A percentile compares a stretch with the other conserved stretches of the same genome.
Conservation (phyloP, 23 tunicate genomes). For the Phallusia fumigata region DNA sequence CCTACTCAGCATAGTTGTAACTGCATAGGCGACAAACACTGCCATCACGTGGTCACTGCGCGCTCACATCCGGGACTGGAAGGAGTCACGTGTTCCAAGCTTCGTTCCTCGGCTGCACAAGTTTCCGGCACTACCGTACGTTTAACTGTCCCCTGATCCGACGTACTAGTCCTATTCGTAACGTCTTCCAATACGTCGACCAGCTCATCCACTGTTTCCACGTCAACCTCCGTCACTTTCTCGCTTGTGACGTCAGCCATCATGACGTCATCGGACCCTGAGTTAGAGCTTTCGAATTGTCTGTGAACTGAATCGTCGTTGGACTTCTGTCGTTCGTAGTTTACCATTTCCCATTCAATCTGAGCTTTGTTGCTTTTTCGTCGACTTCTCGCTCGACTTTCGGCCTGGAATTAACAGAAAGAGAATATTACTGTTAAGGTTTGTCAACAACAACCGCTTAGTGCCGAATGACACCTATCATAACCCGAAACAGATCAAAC, state of each 20-base stretch:
- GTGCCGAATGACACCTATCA: too few relatives aligned
- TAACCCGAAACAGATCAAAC: too few relatives aligned
- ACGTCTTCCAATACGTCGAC: slow-evolving; percentile 4
- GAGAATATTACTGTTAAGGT: background rate
- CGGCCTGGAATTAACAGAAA: slow-evolving; percentile 42
- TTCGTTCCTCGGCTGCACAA: too few relatives aligned
- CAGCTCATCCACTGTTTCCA: background rate
- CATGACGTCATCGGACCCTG: background rate
- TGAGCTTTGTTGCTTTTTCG: slow-evolving; percentile 96
- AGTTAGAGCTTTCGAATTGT: background rate
- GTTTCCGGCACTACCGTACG: background rate
- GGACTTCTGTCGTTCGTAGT: slow-evolving; percentile 65
- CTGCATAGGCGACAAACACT: background rate
- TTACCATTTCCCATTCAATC: slow-evolving; percentile 87
- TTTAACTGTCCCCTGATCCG: background rate
- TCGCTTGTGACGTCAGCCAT: background rate
- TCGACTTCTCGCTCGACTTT: slow-evolving; percentile 96
- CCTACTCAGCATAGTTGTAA: background rate
- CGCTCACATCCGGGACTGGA: background rate
- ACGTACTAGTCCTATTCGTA: background rate
- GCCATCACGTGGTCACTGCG: background rate
- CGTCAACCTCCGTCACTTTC: background rate
- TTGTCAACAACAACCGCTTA: too few relatives aligned
- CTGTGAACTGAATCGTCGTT: slow-evolving; percentile 3
- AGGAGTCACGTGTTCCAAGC: background rate